Conservation (phyloP, 2,797 vertebrate species). For the Paramormyrops hopkinsi region DNA sequence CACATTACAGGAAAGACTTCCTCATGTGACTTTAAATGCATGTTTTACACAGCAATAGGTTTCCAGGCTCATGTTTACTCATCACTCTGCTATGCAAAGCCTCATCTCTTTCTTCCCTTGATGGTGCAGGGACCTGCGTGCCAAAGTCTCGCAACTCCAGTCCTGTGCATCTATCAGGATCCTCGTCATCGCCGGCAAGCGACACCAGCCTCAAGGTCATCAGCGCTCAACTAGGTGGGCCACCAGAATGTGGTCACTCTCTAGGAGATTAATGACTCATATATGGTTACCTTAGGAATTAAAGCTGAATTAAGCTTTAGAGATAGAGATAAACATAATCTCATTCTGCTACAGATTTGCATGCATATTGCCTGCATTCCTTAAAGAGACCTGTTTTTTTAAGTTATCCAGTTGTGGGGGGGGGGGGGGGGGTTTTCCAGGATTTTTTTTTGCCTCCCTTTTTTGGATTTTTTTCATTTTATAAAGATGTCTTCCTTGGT, state of each 20-base stretch:
- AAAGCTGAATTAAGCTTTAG: constrained; percentile 20
- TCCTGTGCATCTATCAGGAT: constrained; percentile 77
- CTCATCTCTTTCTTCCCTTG: constrained; percentile 13
- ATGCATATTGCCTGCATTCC: background rate
- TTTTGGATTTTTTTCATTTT: too few species aligned
- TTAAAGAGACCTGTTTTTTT: background rate
- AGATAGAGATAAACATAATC: background rate
- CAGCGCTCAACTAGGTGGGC: constrained; percentile 88
- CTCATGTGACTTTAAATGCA: background rate
- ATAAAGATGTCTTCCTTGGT: too few species aligned
- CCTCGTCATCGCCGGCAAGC: constrained; percentile 77
- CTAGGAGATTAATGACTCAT: constrained; percentile 48
- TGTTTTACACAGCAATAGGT: background rate
- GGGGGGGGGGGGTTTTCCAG: too few species aligned
- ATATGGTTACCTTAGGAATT: constrained; percentile 66
- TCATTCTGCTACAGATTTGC: background rate
- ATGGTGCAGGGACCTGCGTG: constrained; percentile 59
- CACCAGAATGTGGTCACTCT: constrained; percentile 40
- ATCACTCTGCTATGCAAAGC: background rate
- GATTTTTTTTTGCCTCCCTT: too few species aligned
- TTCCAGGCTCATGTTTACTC: background rate
- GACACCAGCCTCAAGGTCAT: constrained; percentile 73
- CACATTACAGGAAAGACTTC: background rate
- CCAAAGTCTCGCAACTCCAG: constrained; percentile 70
- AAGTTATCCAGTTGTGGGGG: background rate